Conservation (phyloP, 2,113 vertebrate species). For the Halichoerus grypus region DNA sequence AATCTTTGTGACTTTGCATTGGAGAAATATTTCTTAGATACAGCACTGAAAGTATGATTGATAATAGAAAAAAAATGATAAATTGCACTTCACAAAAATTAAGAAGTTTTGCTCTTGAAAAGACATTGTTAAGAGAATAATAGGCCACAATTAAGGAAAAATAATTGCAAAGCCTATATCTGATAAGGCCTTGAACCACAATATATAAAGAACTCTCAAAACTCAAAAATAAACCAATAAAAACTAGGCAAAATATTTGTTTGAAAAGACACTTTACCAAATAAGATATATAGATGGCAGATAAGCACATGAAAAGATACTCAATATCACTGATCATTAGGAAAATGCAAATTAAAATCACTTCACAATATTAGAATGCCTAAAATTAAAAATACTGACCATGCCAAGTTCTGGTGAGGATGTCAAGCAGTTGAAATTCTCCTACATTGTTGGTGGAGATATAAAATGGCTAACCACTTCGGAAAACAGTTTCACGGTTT, state of each 20-base stretch:
- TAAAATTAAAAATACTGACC: slow-evolving; percentile 9
- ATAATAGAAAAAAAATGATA: neutral
- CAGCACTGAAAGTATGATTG: neutral
- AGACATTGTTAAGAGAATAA: neutral
- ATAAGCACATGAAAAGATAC: neutral
- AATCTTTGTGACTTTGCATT: neutral
- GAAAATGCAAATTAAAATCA: slow-evolving; percentile 2
- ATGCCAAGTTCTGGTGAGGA: neutral
- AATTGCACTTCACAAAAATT: neutral
- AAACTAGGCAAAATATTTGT: neutral
- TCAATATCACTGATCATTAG: neutral
- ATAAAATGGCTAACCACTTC: neutral
- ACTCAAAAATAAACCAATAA: slow-evolving; percentile 12
- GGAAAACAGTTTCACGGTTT: neutral
- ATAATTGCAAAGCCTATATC: neutral
- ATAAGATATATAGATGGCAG: neutral
- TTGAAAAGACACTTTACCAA: neutral
- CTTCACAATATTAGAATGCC: neutral
- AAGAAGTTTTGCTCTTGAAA: neutral
- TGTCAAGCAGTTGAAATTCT: neutral
- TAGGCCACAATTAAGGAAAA: neutral
- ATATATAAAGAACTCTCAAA: neutral
- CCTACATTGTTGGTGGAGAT: neutral
- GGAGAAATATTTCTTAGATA: neutral
- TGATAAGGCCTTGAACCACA: neutral